Base-by-base conservation (phyloP, 2,797 vertebrate genomes). In the Enteromius paludinosus region DNA sequence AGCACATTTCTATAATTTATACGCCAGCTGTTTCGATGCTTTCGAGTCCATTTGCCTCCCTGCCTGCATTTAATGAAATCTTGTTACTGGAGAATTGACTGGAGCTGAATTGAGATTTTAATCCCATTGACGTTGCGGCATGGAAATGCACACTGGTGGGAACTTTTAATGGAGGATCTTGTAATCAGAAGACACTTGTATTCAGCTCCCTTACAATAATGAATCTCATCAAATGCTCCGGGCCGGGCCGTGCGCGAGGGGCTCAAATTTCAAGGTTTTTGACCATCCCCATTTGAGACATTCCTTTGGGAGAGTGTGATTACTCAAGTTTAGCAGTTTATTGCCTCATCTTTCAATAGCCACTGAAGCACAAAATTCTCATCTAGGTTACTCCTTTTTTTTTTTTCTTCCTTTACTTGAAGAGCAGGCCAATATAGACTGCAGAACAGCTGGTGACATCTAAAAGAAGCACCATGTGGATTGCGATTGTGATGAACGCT, bases 341-440 rank as follows among this genome's bases (percentile, higher is more conserved):
- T 98, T 98, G 97, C 97, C 96, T 98, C 97, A 98, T 99, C 97
- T 98, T 97, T 98, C 97, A 98, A 98, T 97, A 96, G 96, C 96
- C 97, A 98, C 95, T 94, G 96, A 97, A 98, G 97, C 98, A 97
- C 96, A 97, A 96, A 97, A 98, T 98, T 98, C 96, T 98, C 97
- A 98, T 99, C 97, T 98, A 96, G 95, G 96, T 96, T 96, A 95
- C 95, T 96, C 95, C 89, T 91, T 94, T 92, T 93, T 94, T 92
- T 93, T 30, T 90, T 86, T 66, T 54, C 76, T 72, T 74, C 59
- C 73, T 78, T 78, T 95, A 95, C 94, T 97, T 96, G 96, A 97
- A 96, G 96, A 97, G 96, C 95, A 96, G 96, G 94, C 95, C 96
- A 95, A 96, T 96, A 96, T 96, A 96, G 96, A 96, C 94, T 96